These are phyloP conservation scores for Patella caerulea DNA, from an alignment of 2,888 invertebrate genomes.

Conservation along the genomic window DNA sequence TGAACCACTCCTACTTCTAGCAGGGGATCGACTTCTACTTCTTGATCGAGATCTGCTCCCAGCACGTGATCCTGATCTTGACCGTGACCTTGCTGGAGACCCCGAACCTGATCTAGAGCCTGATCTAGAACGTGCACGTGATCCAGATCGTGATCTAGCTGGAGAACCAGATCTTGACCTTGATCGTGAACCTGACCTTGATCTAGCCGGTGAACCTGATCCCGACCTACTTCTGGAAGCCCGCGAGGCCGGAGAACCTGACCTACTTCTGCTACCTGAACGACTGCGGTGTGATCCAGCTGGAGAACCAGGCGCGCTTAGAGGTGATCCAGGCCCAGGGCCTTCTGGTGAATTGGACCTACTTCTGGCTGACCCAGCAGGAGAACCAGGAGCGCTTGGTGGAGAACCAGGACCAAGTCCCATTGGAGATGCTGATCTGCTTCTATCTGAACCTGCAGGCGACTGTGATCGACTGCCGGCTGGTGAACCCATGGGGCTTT, in stretches of 20 bases:
- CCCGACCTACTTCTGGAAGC: constrained; percentile 22
- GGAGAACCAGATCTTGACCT: constrained; percentile 32
- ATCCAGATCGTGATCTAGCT: constrained; percentile 17
- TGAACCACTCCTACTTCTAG: constrained; percentile 24
- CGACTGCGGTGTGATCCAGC: constrained; percentile 27
- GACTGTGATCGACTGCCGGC: constrained; percentile 32
- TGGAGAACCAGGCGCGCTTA: constrained; percentile 20
- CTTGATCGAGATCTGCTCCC: constrained; percentile 21
- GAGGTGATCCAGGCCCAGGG: constrained; percentile 22
- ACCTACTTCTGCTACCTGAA: constrained; percentile 28
- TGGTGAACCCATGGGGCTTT: constrained; percentile 18
- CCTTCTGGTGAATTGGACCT: constrained; percentile 29
- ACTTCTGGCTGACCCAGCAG: constrained; percentile 18
- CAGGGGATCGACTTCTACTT: constrained; percentile 20
- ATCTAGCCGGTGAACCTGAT: constrained; percentile 39
- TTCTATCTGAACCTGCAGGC: constrained; percentile 24
- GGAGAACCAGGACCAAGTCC: constrained; percentile 43
- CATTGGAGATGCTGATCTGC: constrained; percentile 36
- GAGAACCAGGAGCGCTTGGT: constrained; percentile 24
- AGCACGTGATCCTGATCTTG: constrained; percentile 14
- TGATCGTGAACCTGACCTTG: constrained; percentile 30
- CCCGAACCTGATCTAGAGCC: constrained; percentile 42
- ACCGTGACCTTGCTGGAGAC: constrained; percentile 27
- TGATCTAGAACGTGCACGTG: constrained; percentile 23
- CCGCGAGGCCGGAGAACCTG: constrained; percentile 29